phyloP scores from a whole-genome alignment of 2,113 vertebrate species.

The Catagonus wagneri region DNA sequence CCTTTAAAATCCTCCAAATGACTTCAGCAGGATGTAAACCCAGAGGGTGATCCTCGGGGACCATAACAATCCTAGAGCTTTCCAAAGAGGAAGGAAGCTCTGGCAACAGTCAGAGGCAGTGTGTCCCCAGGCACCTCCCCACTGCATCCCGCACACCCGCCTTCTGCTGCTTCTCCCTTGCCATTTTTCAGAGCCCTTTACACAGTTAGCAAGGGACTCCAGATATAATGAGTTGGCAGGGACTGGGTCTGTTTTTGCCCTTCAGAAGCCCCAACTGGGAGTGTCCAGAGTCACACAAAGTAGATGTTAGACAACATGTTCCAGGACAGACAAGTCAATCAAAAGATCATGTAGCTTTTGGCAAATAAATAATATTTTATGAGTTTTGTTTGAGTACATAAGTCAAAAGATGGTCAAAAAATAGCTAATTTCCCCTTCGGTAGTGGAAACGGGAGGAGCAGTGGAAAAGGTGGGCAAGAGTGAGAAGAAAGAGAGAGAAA shows the following conservation, averaged over 20 bases:
- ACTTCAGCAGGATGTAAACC: conserved; percentile 67
- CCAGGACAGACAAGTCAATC: conserved; percentile 42
- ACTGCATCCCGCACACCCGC: background rate
- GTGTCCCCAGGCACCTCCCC: conserved; percentile 58
- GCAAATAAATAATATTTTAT: conserved; percentile 77
- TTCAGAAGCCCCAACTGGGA: background rate
- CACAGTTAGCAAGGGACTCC: conserved; percentile 65
- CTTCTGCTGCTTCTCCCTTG: background rate
- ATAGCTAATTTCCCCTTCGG: background rate
- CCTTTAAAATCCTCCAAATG: conserved; percentile 69
- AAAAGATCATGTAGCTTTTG: conserved; percentile 44
- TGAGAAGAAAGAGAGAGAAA: background rate
- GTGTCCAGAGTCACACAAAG: background rate
- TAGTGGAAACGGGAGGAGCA: background rate
- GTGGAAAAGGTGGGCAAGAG: background rate
- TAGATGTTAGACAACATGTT: background rate
- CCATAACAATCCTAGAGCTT: conserved; percentile 63
- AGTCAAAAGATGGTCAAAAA: conserved; percentile 48
- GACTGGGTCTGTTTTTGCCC: conserved; percentile 61
- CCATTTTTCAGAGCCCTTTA: conserved; percentile 39
- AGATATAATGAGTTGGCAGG: conserved; percentile 34
- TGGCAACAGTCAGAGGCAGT: conserved; percentile 72
- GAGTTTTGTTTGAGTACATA: conserved; percentile 70
- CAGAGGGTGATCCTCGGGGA: conserved; percentile 59
- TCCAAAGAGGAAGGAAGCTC: conserved; percentile 81